Evolutionary conservation across 2,797 vertebrate species (phyloP).

Genomic region (Melanotaenia boesemani): DNA sequence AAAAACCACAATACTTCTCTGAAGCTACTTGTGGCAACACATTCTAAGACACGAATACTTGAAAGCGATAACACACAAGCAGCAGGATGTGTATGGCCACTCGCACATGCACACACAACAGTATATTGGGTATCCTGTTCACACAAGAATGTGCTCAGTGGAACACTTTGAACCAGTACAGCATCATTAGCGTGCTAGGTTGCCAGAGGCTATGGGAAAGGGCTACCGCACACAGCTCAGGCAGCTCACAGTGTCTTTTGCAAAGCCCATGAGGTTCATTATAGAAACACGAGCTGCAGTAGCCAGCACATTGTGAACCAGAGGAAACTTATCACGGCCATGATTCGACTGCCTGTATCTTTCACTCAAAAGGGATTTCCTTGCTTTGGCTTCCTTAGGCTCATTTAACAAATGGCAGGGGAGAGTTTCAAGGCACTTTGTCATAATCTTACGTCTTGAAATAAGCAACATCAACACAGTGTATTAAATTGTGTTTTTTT

Average conservation of each 20-base stretch:
- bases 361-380: conserved; percentile 79
- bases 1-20: conserved; percentile 24
- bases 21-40: neutral
- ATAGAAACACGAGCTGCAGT: conserved; percentile 76
- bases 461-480: conserved; percentile 29
- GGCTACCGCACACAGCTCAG: conserved; percentile 77
- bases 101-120: conserved; percentile 12
- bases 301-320: conserved; percentile 76
- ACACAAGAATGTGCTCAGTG: conserved; percentile 69
- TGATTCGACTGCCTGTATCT: conserved; percentile 79
- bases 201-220: conserved; percentile 76
- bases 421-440: conserved; percentile 60
- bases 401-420: conserved; percentile 64
- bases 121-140: conserved; percentile 43
- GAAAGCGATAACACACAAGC: conserved; percentile 14
- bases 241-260: conserved; percentile 64
- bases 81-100: neutral
- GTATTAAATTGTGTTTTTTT: conserved; percentile 30
- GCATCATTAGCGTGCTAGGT: conserved; percentile 81
- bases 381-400: conserved; percentile 52
- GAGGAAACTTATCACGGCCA: conserved; percentile 77
- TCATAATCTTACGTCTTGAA: conserved; percentile 54
- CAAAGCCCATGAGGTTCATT: conserved; percentile 85
- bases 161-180: conserved; percentile 75
- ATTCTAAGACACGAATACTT: neutral